Evolutionary conservation across 2,888 invertebrate genomes (phyloP), one percentile per base, ranked within the genome.

Genomic region (Plagodis dolabraria): DNA sequence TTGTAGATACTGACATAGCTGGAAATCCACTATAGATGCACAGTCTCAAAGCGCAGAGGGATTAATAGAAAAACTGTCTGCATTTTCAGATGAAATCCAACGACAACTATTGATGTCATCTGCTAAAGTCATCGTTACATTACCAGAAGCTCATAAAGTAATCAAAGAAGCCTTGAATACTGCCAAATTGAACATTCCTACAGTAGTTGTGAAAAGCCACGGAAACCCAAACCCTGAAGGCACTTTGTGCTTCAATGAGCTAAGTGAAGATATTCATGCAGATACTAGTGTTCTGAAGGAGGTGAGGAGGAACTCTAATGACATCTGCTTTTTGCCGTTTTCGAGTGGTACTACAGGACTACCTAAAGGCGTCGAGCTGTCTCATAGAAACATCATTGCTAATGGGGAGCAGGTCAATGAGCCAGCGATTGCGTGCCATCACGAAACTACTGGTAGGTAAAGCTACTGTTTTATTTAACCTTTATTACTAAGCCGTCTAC

Each of bases 261-360:
- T 95, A 2, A 93, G 91, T 7, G 93, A 94, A 80, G 93, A 92
- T 50, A 80, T 89, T n/a, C 82, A 92, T 46, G 88, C 93, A 0
- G 94, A 95, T 61, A 93, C 91, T 42, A 89, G 93, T 5, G 89
- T 91, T 64, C 75, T 95, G 51, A 93, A 87, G 63, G 75, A 89
- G 66, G 89, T 92, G 0, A 82, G 88, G 53, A 79, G 93, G 56
- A 78, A 70, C 47, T 71, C 89, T 0, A 91, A 94, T 33, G 96
- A 96, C 72, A 82, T 95, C 9, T 94, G 94, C 5, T 89, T 96
- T 36, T 73, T 98, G 61, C 97, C 97, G 0, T 98, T 96, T 87
- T 97, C 97, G 0, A 97, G 97, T 75, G 97, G 97, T 0, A 98
- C 98, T 0, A 98, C 97, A 0, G 98, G 98, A 0, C 67, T 96